Conservation (phyloP, 2,888 invertebrate species). For the Eucera pruinosa region DNA sequence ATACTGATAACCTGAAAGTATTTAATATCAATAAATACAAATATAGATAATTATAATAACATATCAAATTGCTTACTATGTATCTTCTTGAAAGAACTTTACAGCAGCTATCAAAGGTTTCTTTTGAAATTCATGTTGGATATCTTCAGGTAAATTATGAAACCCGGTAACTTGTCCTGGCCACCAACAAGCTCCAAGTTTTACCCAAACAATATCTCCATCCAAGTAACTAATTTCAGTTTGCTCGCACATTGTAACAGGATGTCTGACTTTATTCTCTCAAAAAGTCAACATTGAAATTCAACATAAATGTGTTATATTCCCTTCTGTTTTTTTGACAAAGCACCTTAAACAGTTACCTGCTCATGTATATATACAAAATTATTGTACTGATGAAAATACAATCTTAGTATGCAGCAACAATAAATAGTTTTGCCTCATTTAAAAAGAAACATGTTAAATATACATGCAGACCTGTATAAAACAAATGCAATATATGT, state of each 20-base stretch:
- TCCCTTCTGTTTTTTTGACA: background rate
- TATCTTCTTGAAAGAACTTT: conserved; percentile 93
- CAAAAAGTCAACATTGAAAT: conserved; percentile 55
- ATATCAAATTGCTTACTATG: conserved; percentile 87
- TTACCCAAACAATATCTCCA: conserved; percentile 94
- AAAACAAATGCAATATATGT: conserved; percentile 32
- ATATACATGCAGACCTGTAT: conserved; percentile 13
- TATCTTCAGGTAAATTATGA: conserved; percentile 88
- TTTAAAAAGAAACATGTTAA: conserved; percentile 17
- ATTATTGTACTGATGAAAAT: conserved; percentile 15
- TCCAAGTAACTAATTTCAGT: conserved; percentile 88
- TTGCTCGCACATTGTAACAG: conserved; percentile 88
- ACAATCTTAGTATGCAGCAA: conserved; percentile 10
- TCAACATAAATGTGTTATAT: conserved; percentile 24
- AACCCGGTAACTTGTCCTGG: conserved; percentile 91
- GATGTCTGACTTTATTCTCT: conserved; percentile 42
- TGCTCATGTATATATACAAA: conserved; percentile 9
- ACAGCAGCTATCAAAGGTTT: conserved; percentile 92
- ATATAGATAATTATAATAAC: background rate
- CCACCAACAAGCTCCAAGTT: conserved; percentile 93
- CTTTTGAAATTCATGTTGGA: conserved; percentile 87
- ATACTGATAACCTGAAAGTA: conserved; percentile 17
- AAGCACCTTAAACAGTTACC: conserved; percentile 32
- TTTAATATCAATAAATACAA: background rate
- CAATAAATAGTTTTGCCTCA: conserved; percentile 11